A percentile compares a stretch with the other conserved stretches of the same genome.
These are phyloP conservation scores for Eira barbara DNA, from an alignment of 2,113 vertebrate species.

Conservation along the genomic window DNA sequence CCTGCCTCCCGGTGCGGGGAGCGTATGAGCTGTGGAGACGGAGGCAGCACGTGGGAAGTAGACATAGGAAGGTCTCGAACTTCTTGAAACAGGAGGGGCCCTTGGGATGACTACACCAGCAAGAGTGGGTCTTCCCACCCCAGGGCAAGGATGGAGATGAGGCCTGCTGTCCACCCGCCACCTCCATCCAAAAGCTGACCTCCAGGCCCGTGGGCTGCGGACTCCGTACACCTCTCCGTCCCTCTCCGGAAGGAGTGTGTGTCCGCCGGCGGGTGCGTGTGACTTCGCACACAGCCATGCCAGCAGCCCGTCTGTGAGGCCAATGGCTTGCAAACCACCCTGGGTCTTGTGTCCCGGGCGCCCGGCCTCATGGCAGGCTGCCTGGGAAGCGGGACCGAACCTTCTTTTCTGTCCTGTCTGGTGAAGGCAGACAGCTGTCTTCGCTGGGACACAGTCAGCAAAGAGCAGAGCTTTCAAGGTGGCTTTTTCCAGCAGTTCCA, in stretches of 20 bases:
- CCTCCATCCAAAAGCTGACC: not conserved
- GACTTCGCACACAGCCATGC: not conserved
- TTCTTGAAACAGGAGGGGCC: not conserved
- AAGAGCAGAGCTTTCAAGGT: not conserved
- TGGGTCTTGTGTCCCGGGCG: not conserved
- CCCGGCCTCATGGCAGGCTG: not conserved
- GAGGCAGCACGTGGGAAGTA: rapidly evolving
- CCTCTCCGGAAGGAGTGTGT: not conserved
- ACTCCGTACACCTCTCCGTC: not conserved
- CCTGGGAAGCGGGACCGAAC: not conserved
- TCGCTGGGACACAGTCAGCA: constrained; percentile 4
- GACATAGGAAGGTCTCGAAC: not conserved
- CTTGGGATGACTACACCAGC: not conserved
- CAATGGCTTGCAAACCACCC: not conserved
- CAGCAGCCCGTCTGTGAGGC: not conserved
- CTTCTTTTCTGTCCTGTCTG: not conserved
- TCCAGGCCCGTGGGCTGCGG: not conserved
- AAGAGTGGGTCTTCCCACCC: not conserved
- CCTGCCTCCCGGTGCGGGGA: not conserved
- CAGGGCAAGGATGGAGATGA: not conserved
- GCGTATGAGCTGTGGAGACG: not conserved
- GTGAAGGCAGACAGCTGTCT: constrained; percentile 34
- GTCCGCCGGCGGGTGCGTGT: not conserved
- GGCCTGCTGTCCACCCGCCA: not conserved
- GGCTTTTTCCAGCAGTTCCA: not conserved